Conservation (phyloP, 2,113 vertebrate species). For the Pterocles burchelli region DNA sequence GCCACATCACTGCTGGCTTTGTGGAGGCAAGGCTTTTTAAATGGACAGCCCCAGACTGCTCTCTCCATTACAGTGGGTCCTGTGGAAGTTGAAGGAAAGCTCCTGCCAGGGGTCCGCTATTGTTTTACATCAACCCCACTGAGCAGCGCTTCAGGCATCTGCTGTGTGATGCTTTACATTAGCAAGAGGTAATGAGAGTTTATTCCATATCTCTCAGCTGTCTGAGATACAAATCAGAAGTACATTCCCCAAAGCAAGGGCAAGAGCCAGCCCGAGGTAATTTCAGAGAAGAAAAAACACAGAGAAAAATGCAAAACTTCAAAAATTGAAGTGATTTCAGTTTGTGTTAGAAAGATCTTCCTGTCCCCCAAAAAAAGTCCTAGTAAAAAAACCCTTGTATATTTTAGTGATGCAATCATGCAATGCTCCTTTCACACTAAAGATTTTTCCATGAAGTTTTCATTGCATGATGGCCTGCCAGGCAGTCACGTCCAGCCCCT, state of each 20-base stretch:
- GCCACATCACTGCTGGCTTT: background rate
- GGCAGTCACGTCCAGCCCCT: background rate
- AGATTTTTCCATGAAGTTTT: background rate
- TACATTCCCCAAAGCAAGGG: background rate
- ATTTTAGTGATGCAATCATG: background rate
- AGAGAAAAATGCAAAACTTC: background rate
- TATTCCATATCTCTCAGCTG: background rate
- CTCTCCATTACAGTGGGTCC: background rate
- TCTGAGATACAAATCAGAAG: background rate
- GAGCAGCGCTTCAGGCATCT: background rate
- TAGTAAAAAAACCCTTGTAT: background rate
- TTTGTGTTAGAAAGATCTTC: background rate
- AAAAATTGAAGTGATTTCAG: background rate
- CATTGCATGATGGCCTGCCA: background rate
- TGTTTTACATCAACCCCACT: background rate
- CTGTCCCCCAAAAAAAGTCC: background rate
- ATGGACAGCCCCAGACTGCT: background rate
- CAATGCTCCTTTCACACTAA: background rate
- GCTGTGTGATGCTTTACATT: background rate
- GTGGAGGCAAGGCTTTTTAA: slow-evolving; percentile 16
- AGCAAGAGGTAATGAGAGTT: background rate
- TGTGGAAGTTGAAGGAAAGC: background rate
- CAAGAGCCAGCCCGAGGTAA: background rate
- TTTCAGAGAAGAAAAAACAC: background rate
- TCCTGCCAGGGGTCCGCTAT: background rate